A percentile compares a stretch with the other conserved stretches of the same genome.
Evolutionary conservation across 1,140 invertebrate species (phyloP).

Genomic region (Aphelinus atriplicis): DNA sequence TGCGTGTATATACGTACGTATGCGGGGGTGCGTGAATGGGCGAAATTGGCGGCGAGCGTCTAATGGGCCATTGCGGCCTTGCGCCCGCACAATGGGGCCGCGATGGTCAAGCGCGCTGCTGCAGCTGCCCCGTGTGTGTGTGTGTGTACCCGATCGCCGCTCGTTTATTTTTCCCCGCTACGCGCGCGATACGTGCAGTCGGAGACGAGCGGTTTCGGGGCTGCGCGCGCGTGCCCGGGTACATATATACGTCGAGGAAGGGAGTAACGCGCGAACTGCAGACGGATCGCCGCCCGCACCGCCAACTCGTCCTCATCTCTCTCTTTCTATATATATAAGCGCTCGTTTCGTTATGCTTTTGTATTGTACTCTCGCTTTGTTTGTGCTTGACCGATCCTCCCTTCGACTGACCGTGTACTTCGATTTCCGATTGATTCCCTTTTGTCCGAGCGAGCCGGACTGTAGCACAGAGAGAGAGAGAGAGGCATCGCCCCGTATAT

Average conservation of each 20-base stretch:
- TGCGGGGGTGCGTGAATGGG: constrained; percentile 13
- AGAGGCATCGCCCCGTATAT: neutral
- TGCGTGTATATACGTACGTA: neutral
- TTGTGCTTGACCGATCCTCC: neutral
- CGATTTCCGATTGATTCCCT: neutral
- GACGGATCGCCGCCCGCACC: no score
- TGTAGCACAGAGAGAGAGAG: neutral
- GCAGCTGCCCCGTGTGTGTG: neutral
- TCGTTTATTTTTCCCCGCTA: constrained; percentile 20
- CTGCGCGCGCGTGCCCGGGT: no score
- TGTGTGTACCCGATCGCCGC: no score
- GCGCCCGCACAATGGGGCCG: constrained; percentile 1
- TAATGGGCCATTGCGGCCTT: constrained; percentile 31
- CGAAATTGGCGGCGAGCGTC: constrained; percentile 15
- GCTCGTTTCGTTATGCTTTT: constrained; percentile 22
- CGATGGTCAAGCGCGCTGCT: constrained; percentile 11
- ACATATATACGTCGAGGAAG: no score
- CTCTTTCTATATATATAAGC: neutral
- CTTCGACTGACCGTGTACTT: neutral
- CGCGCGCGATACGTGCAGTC: no score
- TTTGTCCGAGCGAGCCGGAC: neutral
- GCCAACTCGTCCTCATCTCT: no score
- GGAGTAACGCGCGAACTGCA: no score
- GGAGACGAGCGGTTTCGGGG: neutral
- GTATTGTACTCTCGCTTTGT: constrained; percentile 1